Evolutionary conservation across 2,113 vertebrate species (phyloP), one percentile per base, ranked within the genome.

Genomic region (Salvelinus fontinalis): DNA sequence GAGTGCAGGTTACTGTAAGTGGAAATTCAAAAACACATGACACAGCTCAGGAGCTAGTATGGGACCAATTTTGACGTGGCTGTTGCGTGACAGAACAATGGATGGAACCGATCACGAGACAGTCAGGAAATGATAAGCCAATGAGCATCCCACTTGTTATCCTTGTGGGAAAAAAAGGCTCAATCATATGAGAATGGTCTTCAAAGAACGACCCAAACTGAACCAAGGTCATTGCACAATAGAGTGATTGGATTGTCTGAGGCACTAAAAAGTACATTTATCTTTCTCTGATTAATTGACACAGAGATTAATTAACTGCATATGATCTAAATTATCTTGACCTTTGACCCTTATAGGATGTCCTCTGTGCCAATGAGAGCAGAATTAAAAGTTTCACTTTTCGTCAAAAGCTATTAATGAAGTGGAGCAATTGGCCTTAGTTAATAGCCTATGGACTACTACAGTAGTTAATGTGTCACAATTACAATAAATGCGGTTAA

Each of bases 171-270:
- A 60, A 22, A 22, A 22, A 60, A 60, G n/a, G 6, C 59, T n/a
- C 59, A 60, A 60, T 39, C 39, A 39, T 9, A 57, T 73, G n/a
- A 31, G 18, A 69, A 73, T 60, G 49, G 29, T 49, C 77, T 78
- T 78, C 71, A 78, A 73, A 78, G 64, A 60, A 27, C 1, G 12
- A 12, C 24, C 31, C 31, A 64, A 34, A 74, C 27, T 69, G 77
- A 67, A 73, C 72, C 44, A 48, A 39, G 27, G 76, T 44, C 44
- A 24, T 57, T 48, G 51, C 71, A 68, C 67, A 48, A 57, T 51
- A 48, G 16, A 59, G 51, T 59, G 65, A 69, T 74, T 27, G 77
- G 71, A 74, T 69, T 69, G 49, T 69, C 31, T 44, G 49, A 31
- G 26, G 14, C 12, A 20, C 57, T 20, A n/a, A 20, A 60, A 60